Evolutionary conservation across 2,797 vertebrate species (phyloP), one percentile per base, ranked within the genome.

Genomic region (Ctenopoma kingsleyae): DNA sequence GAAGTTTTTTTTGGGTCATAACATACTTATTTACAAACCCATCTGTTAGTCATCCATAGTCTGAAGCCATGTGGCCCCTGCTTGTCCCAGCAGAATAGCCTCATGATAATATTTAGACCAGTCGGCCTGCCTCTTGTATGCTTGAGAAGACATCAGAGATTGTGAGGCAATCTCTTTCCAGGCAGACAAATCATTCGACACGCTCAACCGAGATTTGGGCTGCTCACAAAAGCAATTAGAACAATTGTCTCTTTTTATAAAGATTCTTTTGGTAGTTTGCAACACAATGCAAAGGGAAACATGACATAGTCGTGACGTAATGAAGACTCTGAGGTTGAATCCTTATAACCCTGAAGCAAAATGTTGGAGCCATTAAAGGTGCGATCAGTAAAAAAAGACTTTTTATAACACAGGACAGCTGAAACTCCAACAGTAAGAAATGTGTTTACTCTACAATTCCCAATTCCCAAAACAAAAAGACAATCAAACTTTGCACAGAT

Each of bases 81-180:
- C 20, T 64, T 19, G 22, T 72, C 76, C 65, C 65, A 15, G 67
- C 76, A 75, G 62, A 84, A 74, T 41, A 35, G 69, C 70, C 73
- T 74, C 64, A 9, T 54, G n/a, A 30, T 58, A 55, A 71, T 71
- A 65, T 81, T 76, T 65, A 27, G 70, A 86, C 59, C 80, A 56
- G 57, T 57, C 69, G 23, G 56, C 65, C 76, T 68, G 77, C 61
- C 4, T 81, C 20, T 40, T 54, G 53, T 65, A 67, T 48, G 74
- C 76, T 80, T 69, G 60, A 78, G 44, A 74, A 78, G 81, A 83
- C 74, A 75, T 73, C 51, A 35, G 5, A 32, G 50, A 72, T 78
- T 68, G 63, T 7, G 61, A 73, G 65, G 67, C 75, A 15, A 65
- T 73, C 35, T 67, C 63, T 75, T 84, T 53, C n/a, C 55, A 15